Evolutionary conservation across 2,113 vertebrate genomes (phyloP).

Genomic region (Platysternon megacephalum): DNA sequence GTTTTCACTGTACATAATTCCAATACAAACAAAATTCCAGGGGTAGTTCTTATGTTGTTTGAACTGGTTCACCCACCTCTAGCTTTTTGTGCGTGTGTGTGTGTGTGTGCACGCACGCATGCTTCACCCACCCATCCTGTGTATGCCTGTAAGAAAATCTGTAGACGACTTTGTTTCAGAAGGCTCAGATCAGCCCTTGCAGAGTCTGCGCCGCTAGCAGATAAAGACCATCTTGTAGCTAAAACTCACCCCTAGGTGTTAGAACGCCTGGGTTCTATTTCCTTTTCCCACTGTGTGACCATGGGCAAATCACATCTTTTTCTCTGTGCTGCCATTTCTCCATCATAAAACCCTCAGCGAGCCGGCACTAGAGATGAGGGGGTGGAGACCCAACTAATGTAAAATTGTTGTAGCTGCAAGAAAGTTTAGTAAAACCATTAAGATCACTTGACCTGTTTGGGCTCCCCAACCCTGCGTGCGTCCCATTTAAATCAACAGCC

Average conservation of each 20-base stretch:
- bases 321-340: neutral
- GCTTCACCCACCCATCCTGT: neutral
- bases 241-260: neutral
- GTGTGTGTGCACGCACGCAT: neutral
- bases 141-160: fast-evolving
- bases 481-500: constrained; percentile 1
- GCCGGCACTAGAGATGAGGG: neutral
- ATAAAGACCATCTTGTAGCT: neutral
- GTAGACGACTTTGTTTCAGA: neutral
- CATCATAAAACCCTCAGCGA: neutral
- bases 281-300: neutral
- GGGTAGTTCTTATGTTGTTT: neutral
- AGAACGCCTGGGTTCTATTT: neutral
- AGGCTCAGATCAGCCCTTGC: neutral
- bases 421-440: neutral
- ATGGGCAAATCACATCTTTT: neutral
- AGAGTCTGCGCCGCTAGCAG: neutral
- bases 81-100: neutral
- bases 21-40: neutral
- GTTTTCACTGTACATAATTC: neutral
- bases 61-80: fast-evolving
- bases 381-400: neutral
- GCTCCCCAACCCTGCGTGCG: neutral
- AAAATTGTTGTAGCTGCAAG: neutral
- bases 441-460: neutral